Evolutionary conservation across 1,140 invertebrate species (phyloP), one percentile per base, ranked within the genome.

Genomic region (Condylostylus longicornis): DNA sequence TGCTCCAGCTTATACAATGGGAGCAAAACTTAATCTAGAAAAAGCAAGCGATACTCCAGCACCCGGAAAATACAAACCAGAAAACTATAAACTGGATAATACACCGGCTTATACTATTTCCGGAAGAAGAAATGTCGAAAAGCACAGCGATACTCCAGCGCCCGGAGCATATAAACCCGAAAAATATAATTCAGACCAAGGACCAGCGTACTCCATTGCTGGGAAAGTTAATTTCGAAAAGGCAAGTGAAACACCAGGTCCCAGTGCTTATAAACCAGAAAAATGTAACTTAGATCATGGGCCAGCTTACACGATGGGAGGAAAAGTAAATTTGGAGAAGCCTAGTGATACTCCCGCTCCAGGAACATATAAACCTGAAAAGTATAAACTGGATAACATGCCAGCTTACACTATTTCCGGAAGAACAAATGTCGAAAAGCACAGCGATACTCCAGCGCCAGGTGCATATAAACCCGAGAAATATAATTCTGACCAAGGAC

Each of bases 121-220:
- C 33, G 42, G 53, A 5, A 69, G 64, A 48, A 47, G 69, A 0
- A 72, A 72, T 47, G 72, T 75, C 22, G 58, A 63, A 5, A 79
- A 74, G 60, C 44, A 58, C 6, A 78, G 79, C 49, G 64, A 72
- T 25, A 79, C 75, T 5, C 86, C 88, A 1, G 76, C 79, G 42
- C 70, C 85, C 43, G 67, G 83, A 46, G 67, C 76, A 54, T 73
- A 90, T 63, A 67, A 75, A 63, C 81, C 82, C 1, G 81, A 87
- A 46, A 77, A 80, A 49, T 70, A 71, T 2, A 68, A 75, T 27
- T 48, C 66, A 17, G 63, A 64, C 31, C 63, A 53, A 21, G 50
- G 67, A 27, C 71, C 71, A 4, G 61, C 70, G 31, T 73, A 69
- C 33, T 64, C 59, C 1, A 68, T 74, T 29, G 62, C 61, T 27